Base-by-base conservation (phyloP, 1,140 invertebrate species). In the Muscidifurax raptorellus region DNA sequence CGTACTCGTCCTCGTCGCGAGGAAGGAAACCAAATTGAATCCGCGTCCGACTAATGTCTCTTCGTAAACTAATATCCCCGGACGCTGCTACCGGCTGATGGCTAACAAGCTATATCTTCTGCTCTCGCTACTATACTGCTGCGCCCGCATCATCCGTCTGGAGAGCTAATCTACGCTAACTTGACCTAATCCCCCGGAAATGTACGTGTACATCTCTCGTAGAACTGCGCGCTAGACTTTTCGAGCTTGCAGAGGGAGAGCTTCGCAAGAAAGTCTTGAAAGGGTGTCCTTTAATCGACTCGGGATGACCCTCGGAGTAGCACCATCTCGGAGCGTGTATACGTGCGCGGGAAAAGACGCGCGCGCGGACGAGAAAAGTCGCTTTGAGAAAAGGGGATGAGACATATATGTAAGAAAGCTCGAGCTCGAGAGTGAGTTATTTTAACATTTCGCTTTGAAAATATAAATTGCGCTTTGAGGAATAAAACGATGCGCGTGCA, bases 11-110 rank as follows among this genome's bases (percentile, higher is more conserved):
- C 4, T 59, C 32, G 22, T 25, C 59, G 15, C 32, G 30, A 32
- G 74, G 72, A 82, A 82, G 80, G 47, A 83, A 32, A 64, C 32
- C 36, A 83, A 83, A 83, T 83, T 83, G 74, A 83, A 83, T 83
- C 59, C 52, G 44, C 52, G 59, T 77, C 74, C 81, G 25, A 77
- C 72, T 76, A 83, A 83, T 83, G 52, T 83, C 81, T 76, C 81
- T 83, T 83, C 71, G 71, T 82, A 75, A 83, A 83, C 81, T 83
- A 83, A 83, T 83, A 83, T 83, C 25, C 40, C 13, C 25, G 40
- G 25, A 76, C 30, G 12, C 22, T n/a, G 32, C 66, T 67, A 77
- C 12, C 47, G 79, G 13, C 22, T 27, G 15, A 44, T 18, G 67
- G 27, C 79, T 75, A 74, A 59, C 69, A 25, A 82, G 28, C 80